Conservation (phyloP, 2,113 vertebrate genomes). For the Pardalotus punctatus region DNA sequence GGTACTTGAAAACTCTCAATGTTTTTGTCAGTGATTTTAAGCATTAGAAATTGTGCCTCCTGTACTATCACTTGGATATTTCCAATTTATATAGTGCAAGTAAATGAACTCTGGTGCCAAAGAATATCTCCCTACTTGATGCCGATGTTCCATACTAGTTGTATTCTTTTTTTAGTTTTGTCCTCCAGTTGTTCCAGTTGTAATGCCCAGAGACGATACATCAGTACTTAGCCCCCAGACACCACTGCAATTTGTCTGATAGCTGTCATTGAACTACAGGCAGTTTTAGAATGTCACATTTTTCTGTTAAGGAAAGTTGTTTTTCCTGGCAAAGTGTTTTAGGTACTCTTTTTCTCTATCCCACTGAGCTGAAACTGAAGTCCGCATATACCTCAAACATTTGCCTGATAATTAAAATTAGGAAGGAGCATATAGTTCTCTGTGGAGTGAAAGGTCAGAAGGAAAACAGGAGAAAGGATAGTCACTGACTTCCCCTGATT, state of each 20-base stretch:
- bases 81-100: background rate
- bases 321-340: background rate
- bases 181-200: constrained; percentile 18
- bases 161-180: constrained; percentile 18
- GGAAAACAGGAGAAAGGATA: background rate
- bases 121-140: background rate
- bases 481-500: background rate
- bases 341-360: background rate
- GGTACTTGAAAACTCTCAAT: constrained; percentile 14
- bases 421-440: background rate
- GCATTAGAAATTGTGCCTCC: background rate
- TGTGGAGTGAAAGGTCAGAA: background rate
- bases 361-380: background rate
- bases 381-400: background rate
- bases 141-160: constrained; percentile 26
- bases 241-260: background rate
- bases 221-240: background rate
- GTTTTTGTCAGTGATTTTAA: constrained; percentile 20
- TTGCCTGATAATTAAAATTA: background rate
- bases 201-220: background rate
- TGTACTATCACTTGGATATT: background rate
- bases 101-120: background rate
- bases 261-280: background rate
- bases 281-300: background rate
- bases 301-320: background rate